Evolutionary conservation across 2,113 vertebrate species (phyloP), one percentile per base, ranked within the genome.

Genomic region (Ondatra zibethicus): DNA sequence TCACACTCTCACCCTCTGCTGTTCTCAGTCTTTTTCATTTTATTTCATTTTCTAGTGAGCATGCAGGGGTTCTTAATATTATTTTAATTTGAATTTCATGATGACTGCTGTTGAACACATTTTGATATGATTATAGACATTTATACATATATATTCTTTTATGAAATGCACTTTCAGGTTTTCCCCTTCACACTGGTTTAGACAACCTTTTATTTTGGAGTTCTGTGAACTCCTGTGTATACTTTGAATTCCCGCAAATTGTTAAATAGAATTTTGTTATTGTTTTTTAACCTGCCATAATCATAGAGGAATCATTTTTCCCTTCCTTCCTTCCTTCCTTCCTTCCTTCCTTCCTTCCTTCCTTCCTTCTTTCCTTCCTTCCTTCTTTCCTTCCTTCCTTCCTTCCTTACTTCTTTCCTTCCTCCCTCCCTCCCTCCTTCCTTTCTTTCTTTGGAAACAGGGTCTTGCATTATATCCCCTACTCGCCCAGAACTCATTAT

Each of bases 51-150:
- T 72, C 87, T 94, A 88, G 23, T 84, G 25, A 78, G 29, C 45
- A 47, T 72, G 50, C 14, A 52, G 29, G 45, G 9, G 29, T 65
- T 25, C 33, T 39, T 77, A 82, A 70, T 87, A 77, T 29, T 39
- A 47, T 42, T 93, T 88, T 72, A 88, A 88, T 94, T 78, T 88
- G 14, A 31, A 77, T 92, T 70, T 58, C 9, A 47, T 58, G 29
- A 80, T 68, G 21, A 92, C 89, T 90, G 50, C 55, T 50, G 9
- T 33, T 47, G 31, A 65, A 77, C 11, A 77, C 4, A 68, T 75
- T 82, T 91, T 96, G 36, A 94, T 55, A 63, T 68, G 42, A 66
- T 55, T 95, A 80, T 13, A 85, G 17, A 90, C 45, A 92, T 23
- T 86, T 68, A 89, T 72, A 14, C 23, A 72, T 55, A 70, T 89